Percentiles rank a stretch among this genome's conserved stretches.
Evolutionary conservation across 2,797 vertebrate species (phyloP).

Genomic region (Hydrophis major): DNA sequence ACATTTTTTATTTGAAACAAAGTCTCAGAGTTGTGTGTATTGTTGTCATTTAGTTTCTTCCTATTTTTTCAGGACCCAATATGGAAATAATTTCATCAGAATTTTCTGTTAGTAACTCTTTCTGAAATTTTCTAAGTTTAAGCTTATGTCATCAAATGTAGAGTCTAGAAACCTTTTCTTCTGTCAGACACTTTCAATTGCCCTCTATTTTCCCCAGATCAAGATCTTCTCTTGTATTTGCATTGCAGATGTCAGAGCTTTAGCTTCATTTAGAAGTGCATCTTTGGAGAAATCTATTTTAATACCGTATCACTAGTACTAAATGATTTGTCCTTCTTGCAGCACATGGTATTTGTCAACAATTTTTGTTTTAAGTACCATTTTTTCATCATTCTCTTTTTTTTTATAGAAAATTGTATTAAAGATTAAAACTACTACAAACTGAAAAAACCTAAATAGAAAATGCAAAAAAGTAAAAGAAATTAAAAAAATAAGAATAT

Average conservation of each 20-base stretch:
- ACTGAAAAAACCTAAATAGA: too few species aligned
- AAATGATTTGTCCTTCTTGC: background rate
- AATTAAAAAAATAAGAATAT: background rate
- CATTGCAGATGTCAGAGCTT: background rate
- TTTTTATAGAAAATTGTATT: background rate
- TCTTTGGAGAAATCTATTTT: background rate
- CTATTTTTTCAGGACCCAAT: background rate
- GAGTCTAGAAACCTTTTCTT: background rate
- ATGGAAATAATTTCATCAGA: background rate
- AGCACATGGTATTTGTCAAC: background rate
- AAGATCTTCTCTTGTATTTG: background rate
- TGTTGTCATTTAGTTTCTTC: background rate
- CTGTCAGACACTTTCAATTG: background rate
- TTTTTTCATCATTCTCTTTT: background rate
- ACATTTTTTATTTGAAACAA: background rate
- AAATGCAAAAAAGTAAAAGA: background rate
- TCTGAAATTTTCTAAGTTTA: background rate
- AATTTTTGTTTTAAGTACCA: background rate
- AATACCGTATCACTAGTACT: background rate
- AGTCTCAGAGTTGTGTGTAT: background rate
- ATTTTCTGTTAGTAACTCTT: background rate
- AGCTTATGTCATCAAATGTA: background rate
- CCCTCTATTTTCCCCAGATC: background rate
- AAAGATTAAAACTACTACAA: background rate
- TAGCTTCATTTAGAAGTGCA: background rate